A percentile compares a stretch with the other conserved stretches of the same genome.
Evolutionary conservation across 2,797 vertebrate genomes (phyloP).

Genomic region (Hoplostethus mediterraneus): DNA sequence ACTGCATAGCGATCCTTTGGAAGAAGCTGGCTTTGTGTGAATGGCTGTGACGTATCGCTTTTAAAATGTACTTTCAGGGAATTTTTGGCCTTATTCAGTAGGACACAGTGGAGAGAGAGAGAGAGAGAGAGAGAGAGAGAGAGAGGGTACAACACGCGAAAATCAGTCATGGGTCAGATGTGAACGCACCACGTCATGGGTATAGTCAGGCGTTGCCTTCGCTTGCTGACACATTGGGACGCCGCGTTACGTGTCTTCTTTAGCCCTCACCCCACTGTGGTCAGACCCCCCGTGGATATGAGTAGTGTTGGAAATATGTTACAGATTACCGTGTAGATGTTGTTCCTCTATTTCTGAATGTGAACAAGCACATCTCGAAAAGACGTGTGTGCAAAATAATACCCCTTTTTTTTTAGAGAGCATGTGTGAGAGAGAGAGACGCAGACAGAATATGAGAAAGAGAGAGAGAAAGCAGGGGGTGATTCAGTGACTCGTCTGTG

Average conservation of each 20-base stretch:
- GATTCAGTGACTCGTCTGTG: conserved; percentile 30
- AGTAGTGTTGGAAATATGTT: conserved; percentile 9
- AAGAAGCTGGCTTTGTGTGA: not conserved
- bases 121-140: not conserved
- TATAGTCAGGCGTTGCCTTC: not conserved
- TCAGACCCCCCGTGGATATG: not conserved
- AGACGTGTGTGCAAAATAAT: not conserved
- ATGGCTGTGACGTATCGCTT: not conserved
- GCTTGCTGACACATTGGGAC: not conserved
- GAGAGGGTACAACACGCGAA: not conserved
- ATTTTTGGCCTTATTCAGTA: not conserved
- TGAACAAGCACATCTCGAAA: conserved; percentile 46
- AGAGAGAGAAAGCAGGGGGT: not conserved
- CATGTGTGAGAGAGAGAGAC: not conserved
- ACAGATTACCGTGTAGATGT: conserved; percentile 36
- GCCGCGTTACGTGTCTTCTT: not conserved
- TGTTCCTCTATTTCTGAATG: conserved; percentile 40
- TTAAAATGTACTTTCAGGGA: not conserved
- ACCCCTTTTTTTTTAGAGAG: conserved; percentile 14
- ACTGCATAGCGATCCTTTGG: not conserved
- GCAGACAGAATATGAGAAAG: not conserved
- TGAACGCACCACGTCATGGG: not conserved
- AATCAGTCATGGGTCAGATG: not conserved
- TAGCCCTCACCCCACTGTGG: not conserved
- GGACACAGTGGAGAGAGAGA: not conserved